Conservation (phyloP, 2,888 invertebrate genomes). For the Phasia obesa region DNA sequence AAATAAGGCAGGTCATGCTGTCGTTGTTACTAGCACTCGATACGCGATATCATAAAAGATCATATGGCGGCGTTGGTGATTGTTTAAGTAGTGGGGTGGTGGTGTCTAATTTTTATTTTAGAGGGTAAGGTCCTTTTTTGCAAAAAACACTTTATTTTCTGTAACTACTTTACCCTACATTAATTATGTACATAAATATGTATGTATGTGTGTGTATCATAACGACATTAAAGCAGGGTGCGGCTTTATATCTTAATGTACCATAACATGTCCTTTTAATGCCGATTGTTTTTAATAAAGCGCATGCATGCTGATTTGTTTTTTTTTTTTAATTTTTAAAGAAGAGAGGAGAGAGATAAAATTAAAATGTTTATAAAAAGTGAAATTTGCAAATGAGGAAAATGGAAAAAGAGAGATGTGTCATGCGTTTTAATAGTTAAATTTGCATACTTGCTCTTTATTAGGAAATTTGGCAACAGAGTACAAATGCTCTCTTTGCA, state of each 20-base stretch:
- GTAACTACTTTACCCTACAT: constrained; percentile 35
- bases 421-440: neutral
- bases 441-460: neutral
- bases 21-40: too few species aligned
- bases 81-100: constrained; percentile 7
- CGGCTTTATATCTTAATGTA: constrained; percentile 51
- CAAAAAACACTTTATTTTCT: constrained; percentile 2
- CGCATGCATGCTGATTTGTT: constrained; percentile 13
- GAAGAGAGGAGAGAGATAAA: neutral
- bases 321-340: too few species aligned
- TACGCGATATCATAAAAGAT: too few species aligned
- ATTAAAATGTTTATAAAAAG: neutral
- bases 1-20: too few species aligned
- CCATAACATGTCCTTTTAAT: constrained; percentile 9
- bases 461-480: constrained; percentile 34
- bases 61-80: neutral
- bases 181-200: neutral
- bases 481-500: neutral
- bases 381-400: neutral
- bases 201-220: constrained; percentile 14
- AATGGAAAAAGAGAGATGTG: neutral
- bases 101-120: constrained; percentile 58
- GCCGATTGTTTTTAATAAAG: neutral
- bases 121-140: constrained; percentile 63
- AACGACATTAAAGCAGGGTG: constrained; percentile 51